Evolutionary conservation across 2,113 vertebrate genomes (phyloP).

Genomic region (Stigmatopora argus): DNA sequence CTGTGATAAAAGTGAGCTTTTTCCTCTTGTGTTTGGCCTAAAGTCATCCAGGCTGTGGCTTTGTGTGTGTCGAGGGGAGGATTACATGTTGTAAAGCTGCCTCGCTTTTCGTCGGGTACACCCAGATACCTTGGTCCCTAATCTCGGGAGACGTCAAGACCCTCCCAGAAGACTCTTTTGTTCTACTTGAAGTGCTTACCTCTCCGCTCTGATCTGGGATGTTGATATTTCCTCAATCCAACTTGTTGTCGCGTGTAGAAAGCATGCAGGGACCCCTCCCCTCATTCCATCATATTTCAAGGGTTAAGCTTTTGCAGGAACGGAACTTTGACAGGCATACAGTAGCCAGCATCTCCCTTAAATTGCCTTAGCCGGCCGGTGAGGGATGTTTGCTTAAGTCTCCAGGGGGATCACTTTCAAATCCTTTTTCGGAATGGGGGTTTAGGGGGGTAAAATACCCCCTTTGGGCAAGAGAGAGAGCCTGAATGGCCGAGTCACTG

Average conservation of each 20-base stretch:
- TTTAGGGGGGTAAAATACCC: constrained; percentile 35
- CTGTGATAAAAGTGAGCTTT: constrained; percentile 53
- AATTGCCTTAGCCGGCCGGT: constrained; percentile 45
- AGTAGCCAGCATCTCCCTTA: constrained; percentile 43
- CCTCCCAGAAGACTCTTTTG: constrained; percentile 45
- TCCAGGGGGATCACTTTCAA: constrained; percentile 56
- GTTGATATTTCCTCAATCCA: constrained; percentile 12
- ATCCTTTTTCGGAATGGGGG: constrained; percentile 37
- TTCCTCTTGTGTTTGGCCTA: constrained; percentile 56
- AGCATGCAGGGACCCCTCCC: constrained; percentile 7
- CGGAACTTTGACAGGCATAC: constrained; percentile 35
- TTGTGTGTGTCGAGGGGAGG: constrained; percentile 48
- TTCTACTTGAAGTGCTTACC: constrained; percentile 45
- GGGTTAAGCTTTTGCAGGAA: constrained; percentile 34
- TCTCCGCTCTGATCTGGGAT: constrained; percentile 14
- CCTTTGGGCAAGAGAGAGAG: constrained; percentile 46
- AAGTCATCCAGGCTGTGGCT: constrained; percentile 65
- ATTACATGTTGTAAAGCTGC: constrained; percentile 65
- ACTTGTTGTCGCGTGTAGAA: constrained; percentile 20
- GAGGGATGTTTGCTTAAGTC: constrained; percentile 59
- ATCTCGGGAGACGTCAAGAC: constrained; percentile 64
- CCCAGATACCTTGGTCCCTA: constrained; percentile 68
- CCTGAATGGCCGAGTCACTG: constrained; percentile 34
- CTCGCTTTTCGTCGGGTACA: constrained; percentile 60
- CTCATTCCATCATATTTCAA: constrained; percentile 15